Evolutionary conservation across 2,113 vertebrate genomes (phyloP), one percentile per base, ranked within the genome.

Genomic region (Ancistrus triradiatus): DNA sequence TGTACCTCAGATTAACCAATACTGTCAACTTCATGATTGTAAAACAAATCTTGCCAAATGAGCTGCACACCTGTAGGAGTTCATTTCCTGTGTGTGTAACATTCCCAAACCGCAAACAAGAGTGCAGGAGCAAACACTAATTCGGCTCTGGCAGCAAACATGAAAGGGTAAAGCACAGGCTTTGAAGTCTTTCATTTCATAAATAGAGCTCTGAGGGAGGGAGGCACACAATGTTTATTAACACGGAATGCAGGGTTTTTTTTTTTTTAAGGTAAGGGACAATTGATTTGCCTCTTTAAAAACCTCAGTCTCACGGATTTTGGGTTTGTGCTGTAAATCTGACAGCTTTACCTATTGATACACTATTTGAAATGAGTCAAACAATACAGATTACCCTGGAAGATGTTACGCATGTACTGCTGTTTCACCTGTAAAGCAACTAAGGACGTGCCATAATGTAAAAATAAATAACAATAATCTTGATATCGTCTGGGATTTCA

Each of bases 141-240:
- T n/a, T 71, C 64, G 51, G 44, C 33, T 62, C 51, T 63, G 67
- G 59, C 50, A 56, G 58, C 53, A 50, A 51, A 72, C 72, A 69
- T 77, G 66, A 78, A 73, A 78, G 73, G 66, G 42, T 21, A 61
- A 43, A 56, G 48, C 46, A 28, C 13, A n/a, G 40, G 47, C 76
- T 78, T 78, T 78, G 73, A 78, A 70, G 72, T 68, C 76, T 77
- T 67, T 72, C 70, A 67, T 70, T 73, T 68, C 37, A 63, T 55
- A 63, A 72, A 70, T 47, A 49, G 22, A 59, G 63, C 63, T 43
- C 67, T 67, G 55, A 22, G 40, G 68, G 64, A 74, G 31, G 27
- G 59, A 55, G 24, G 64, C 47, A 28, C 27, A 63, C 25, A 25
- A 51, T 71, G 51, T 46, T 59, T 51, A 52, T 60, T 73, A 72